Conservation (phyloP, 2,797 vertebrate genomes). For the Sebastes wilsoni region DNA sequence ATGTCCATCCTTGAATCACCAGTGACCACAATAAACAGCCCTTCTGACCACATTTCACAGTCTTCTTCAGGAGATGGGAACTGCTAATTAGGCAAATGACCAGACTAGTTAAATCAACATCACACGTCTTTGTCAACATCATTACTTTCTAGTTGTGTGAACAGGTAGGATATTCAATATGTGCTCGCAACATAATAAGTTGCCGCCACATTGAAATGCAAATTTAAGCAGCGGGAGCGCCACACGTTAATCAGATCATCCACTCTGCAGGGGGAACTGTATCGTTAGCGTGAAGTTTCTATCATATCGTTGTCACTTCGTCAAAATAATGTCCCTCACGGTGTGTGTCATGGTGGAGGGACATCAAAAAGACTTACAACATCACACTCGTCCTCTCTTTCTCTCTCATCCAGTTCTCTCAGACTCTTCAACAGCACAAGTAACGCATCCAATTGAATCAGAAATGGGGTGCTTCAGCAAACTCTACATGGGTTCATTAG, state of each 20-base stretch:
- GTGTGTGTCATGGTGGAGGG: background rate
- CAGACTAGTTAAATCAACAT: background rate
- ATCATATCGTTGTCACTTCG: background rate
- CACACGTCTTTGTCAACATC: background rate
- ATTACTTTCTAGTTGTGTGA: background rate
- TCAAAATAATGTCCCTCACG: too few species aligned
- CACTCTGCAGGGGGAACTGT: background rate
- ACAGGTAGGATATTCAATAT: background rate
- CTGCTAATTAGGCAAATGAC: background rate
- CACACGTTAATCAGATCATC: background rate
- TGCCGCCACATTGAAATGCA: background rate
- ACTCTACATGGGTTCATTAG: constrained; percentile 31
- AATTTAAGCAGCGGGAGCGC: background rate
- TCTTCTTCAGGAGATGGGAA: too few species aligned
- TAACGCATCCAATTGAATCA: constrained; percentile 30
- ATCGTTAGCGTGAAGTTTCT: background rate
- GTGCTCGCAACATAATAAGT: background rate
- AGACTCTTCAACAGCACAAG: background rate
- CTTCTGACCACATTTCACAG: too few species aligned
- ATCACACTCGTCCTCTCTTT: background rate
- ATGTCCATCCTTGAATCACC: too few species aligned
- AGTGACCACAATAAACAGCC: too few species aligned
- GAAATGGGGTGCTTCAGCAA: constrained; percentile 21
- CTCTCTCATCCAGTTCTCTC: background rate
- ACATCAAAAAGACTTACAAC: background rate